Evolutionary conservation across 2,113 vertebrate genomes (phyloP).

Genomic region (Oenanthe melanoleuca): DNA sequence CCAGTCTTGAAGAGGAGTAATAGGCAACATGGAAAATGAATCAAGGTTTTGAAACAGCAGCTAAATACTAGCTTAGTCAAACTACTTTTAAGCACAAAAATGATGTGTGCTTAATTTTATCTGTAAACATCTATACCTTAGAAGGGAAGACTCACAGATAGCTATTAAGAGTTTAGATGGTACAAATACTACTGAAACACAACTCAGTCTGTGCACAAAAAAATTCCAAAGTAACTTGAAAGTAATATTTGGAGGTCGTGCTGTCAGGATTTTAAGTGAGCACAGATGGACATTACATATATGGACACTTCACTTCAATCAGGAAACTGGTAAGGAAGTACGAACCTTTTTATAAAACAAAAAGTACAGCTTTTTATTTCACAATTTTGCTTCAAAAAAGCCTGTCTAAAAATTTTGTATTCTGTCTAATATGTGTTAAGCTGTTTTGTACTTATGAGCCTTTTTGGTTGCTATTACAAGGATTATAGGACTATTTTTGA

Average conservation of each 20-base stretch:
- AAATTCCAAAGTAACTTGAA: background rate
- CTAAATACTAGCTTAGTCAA: background rate
- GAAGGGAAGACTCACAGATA: background rate
- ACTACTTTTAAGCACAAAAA: background rate
- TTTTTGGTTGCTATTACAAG: slow-evolving; percentile 69
- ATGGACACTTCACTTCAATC: background rate
- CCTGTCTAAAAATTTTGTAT: background rate
- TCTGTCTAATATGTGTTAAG: background rate
- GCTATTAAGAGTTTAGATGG: background rate
- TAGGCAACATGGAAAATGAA: background rate
- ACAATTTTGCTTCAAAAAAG: slow-evolving; percentile 17
- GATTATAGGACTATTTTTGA: slow-evolving; percentile 25
- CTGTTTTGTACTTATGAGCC: slow-evolving; percentile 11
- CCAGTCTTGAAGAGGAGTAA: background rate
- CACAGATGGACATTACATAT: background rate
- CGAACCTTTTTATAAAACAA: slow-evolving; percentile 28
- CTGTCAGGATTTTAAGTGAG: background rate
- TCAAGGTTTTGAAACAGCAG: background rate
- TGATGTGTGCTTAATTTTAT: background rate
- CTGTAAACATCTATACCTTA: background rate
- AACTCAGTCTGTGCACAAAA: background rate
- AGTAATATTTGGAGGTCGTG: background rate
- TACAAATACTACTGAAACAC: background rate
- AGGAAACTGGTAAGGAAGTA: background rate
- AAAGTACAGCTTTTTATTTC: background rate